Evolutionary conservation across 2,888 invertebrate species (phyloP).

Genomic region (Antheraea yamamai): DNA sequence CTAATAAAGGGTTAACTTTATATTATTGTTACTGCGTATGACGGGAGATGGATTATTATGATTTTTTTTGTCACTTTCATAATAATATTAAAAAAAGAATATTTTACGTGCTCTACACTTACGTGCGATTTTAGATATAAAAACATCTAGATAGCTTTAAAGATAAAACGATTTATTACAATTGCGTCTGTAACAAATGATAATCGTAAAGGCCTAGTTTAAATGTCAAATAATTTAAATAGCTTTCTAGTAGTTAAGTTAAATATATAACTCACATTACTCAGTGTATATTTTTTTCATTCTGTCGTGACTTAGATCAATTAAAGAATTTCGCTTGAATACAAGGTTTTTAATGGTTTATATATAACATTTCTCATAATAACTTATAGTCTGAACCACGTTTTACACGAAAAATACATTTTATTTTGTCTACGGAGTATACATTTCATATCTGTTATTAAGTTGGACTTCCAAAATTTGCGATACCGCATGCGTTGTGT

Average conservation of each 20-base stretch:
- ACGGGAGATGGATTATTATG: conserved; percentile 59
- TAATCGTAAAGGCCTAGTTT: conserved; percentile 18
- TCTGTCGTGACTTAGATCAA: conserved; percentile 13
- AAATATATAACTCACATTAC: conserved; percentile 7
- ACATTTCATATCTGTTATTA: too few relatives aligned
- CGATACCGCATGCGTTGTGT: too few relatives aligned
- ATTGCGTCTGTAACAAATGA: conserved; percentile 18
- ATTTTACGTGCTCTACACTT: conserved; percentile 12
- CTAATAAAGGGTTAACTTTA: conserved; percentile 78
- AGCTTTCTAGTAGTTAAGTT: conserved; percentile 12
- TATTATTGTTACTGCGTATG: conserved; percentile 64
- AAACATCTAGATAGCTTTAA: conserved; percentile 16
- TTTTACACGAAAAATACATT: not conserved
- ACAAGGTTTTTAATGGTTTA: not conserved
- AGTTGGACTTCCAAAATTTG: too few relatives aligned
- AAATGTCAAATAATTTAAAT: conserved; percentile 20
- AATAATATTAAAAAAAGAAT: conserved; percentile 14
- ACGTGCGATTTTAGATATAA: conserved; percentile 14
- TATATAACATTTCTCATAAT: not conserved
- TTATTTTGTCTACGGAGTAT: too few relatives aligned
- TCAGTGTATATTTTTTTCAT: conserved; percentile 3
- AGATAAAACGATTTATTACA: conserved; percentile 18
- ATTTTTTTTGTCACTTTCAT: conserved; percentile 32
- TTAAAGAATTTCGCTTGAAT: not conserved
- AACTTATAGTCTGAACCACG: not conserved